These are phyloP conservation scores for Drosophila dives DNA, from an alignment of 2,888 invertebrate species.

Conservation along the genomic window DNA sequence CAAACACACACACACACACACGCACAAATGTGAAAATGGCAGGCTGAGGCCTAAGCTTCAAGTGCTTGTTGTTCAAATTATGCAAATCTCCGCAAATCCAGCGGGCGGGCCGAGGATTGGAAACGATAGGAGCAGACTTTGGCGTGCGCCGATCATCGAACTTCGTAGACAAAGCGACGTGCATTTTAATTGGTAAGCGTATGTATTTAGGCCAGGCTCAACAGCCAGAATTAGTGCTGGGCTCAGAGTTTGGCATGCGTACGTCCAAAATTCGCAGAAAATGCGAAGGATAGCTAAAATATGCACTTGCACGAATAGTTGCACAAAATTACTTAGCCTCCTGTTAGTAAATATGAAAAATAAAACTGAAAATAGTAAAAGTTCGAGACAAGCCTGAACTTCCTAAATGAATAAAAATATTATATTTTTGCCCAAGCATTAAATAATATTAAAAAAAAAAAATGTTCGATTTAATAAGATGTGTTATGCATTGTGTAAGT, in stretches of 20 bases:
- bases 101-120: constrained; percentile 62
- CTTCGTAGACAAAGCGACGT: constrained; percentile 63
- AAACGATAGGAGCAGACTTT: constrained; percentile 24
- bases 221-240: constrained; percentile 49
- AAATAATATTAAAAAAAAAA: not conserved
- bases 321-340: constrained; percentile 39
- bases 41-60: constrained; percentile 40
- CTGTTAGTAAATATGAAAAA: not conserved
- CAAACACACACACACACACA: not conserved
- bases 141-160: constrained; percentile 42
- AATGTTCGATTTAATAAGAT: not conserved
- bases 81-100: constrained; percentile 73
- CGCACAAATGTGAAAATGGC: not conserved
- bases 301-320: not conserved
- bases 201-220: constrained; percentile 52
- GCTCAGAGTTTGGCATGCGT: constrained; percentile 22
- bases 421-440: not conserved
- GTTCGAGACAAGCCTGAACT: not conserved
- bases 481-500: not conserved
- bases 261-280: constrained; percentile 49
- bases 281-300: not conserved
- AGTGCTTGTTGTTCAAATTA: constrained; percentile 74
- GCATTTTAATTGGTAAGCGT: constrained; percentile 62
- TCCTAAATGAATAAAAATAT: not conserved
- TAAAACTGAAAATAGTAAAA: not conserved